phyloP scores from a whole-genome alignment of 2,888 invertebrate species.

The Glaucopsyche alexis region DNA sequence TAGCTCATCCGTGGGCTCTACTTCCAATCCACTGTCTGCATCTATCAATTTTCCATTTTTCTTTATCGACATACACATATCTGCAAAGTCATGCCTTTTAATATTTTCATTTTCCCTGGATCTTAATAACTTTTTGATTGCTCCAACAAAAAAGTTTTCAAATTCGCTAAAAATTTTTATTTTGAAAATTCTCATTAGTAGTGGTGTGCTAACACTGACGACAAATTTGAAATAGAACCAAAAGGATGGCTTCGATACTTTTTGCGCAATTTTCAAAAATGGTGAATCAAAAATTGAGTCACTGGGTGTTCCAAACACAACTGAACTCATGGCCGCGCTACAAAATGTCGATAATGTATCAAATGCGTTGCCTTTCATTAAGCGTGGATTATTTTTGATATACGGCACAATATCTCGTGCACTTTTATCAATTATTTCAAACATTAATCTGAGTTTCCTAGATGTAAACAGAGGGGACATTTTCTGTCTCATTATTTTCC shows the following conservation, averaged over 20 bases:
- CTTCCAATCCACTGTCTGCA: conserved; percentile 45
- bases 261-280: conserved; percentile 48
- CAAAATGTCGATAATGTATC: conserved; percentile 48
- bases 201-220: conserved; percentile 35
- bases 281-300: conserved; percentile 58
- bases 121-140: conserved; percentile 40
- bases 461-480: conserved; percentile 60
- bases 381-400: conserved; percentile 47
- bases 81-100: conserved; percentile 43
- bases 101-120: conserved; percentile 36
- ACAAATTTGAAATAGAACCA: not conserved
- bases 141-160: conserved; percentile 42
- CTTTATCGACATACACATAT: conserved; percentile 41
- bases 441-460: conserved; percentile 61
- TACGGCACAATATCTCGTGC: conserved; percentile 52
- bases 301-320: conserved; percentile 61
- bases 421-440: conserved; percentile 55
- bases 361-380: conserved; percentile 43
- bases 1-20: conserved; percentile 56
- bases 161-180: conserved; percentile 34
- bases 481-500: conserved; percentile 62
- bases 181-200: conserved; percentile 37
- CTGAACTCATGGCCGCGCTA: conserved; percentile 54
- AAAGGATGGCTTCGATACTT: conserved; percentile 37
- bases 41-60: conserved; percentile 50